phyloP scores from a whole-genome alignment of 1,140 invertebrate genomes.

The Nebria ingens region DNA sequence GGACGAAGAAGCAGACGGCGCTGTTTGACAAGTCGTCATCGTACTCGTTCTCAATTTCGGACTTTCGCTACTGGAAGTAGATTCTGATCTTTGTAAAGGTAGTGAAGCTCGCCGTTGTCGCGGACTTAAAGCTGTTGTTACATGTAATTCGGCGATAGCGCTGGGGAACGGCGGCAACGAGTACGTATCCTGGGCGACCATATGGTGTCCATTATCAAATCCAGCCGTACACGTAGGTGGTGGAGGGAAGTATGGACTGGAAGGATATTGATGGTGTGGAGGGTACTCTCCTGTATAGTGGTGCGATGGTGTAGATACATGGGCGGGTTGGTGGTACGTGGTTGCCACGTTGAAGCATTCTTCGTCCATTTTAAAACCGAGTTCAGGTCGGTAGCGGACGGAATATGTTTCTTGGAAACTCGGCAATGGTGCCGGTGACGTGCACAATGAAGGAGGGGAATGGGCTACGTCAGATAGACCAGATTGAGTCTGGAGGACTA shows the following conservation, averaged over 20 bases:
- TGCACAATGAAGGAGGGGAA: constrained; percentile 25
- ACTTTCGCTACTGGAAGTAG: constrained; percentile 56
- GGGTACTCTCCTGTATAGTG: constrained; percentile 50
- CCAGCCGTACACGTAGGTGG: constrained; percentile 43
- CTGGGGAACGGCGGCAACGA: constrained; percentile 50
- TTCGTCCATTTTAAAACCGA: constrained; percentile 67
- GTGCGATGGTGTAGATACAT: constrained; percentile 34
- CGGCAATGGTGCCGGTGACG: constrained; percentile 51
- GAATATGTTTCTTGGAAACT: constrained; percentile 82
- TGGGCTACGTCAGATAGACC: constrained; percentile 5
- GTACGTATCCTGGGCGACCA: constrained; percentile 45
- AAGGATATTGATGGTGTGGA: constrained; percentile 41
- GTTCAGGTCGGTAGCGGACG: constrained; percentile 48
- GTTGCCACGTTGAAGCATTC: constrained; percentile 50
- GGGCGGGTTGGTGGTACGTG: constrained; percentile 44
- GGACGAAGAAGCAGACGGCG: constrained; percentile 53
- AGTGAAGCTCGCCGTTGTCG: constrained; percentile 59
- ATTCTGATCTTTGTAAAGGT: constrained; percentile 64
- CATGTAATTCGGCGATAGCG: constrained; percentile 44
- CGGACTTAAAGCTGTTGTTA: constrained; percentile 42
- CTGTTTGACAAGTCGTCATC: constrained; percentile 36
- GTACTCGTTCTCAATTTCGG: constrained; percentile 44
- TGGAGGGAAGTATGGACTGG: constrained; percentile 42
- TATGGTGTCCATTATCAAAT: constrained; percentile 38
- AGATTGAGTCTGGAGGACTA: constrained; percentile 25